Evolutionary conservation across 2,888 invertebrate species (phyloP).

Genomic region (Bedellia somnulentella): DNA sequence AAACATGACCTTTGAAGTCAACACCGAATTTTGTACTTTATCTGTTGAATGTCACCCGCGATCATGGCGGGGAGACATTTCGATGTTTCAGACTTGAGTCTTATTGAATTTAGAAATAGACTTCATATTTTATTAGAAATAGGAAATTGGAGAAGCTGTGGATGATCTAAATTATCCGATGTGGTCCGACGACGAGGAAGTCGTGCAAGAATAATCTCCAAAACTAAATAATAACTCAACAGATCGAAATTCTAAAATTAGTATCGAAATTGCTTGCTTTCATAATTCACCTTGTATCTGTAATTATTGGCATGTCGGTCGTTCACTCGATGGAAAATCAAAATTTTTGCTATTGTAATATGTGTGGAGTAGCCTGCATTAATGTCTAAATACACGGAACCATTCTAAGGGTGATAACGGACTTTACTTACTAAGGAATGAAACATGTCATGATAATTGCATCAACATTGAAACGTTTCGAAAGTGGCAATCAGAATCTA

Average conservation of each 20-base stretch:
- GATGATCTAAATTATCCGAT: too few species aligned
- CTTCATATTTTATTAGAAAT: too few species aligned
- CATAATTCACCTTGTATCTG: conserved; percentile 27
- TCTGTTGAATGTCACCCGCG: conserved; percentile 43
- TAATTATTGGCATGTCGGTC: conserved; percentile 55
- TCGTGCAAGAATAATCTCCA: too few species aligned
- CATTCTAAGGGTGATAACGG: conserved; percentile 55
- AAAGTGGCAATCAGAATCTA: too few species aligned
- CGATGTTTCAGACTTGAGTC: conserved; percentile 56
- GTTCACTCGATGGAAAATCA: conserved; percentile 51
- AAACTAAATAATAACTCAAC: conserved; percentile 35
- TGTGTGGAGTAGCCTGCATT: conserved; percentile 54
- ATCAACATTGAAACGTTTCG: too few species aligned
- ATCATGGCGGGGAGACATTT: conserved; percentile 56
- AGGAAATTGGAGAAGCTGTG: too few species aligned
- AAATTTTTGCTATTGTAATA: conserved; percentile 54
- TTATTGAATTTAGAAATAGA: too few species aligned
- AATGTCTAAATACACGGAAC: conserved; percentile 46
- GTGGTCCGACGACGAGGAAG: conserved; percentile 48
- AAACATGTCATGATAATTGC: conserved; percentile 22
- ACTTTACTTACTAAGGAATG: conserved; percentile 54
- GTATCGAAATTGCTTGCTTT: too few species aligned
- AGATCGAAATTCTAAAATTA: too few species aligned
- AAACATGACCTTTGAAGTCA: conserved; percentile 49
- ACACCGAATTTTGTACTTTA: conserved; percentile 61